Evolutionary conservation across 2,888 invertebrate genomes (phyloP), one percentile per base, ranked within the genome.

Genomic region (Smittia aterrima): DNA sequence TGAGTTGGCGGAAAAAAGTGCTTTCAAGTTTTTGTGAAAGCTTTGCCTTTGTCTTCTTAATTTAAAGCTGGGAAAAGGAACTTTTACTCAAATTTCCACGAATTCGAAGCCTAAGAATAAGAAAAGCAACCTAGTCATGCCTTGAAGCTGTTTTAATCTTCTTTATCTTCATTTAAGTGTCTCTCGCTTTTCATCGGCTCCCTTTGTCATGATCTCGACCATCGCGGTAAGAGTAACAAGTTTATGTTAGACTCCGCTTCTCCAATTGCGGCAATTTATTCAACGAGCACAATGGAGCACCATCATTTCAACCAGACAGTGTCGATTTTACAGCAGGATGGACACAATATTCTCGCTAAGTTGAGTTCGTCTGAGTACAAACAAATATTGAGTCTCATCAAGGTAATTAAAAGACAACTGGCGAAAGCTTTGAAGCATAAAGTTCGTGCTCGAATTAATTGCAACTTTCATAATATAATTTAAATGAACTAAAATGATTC

Each of bases 281-380:
- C 92, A 38, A 94, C 93, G 0, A 92, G 92, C 0, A 92, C 93
- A 0, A 87, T 93, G 85, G 94, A 94, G 80, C 92, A 94, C 79
- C 93, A 94, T 80, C 93, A 94, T 81, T 94, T 93, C 80, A 93
- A 94, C 80, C 93, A 93, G 80, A 93, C 93, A 0, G 91, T 93
- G 27, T 90, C 91, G 13, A 93, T 94, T 77, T 83, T 94, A 16
- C 93, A 93, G 80, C 90, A 90, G 89, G 92, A 93, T 75, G 92
- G 92, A 0, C 93, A 93, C 82, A 94, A 95, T 79, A 93, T 95
- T 75, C 92, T 95, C 81, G 86, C 88, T 38, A 88, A 90, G 78
- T 83, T 93, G 40, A 86, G 87, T 2, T 87, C 88, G 75, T 85
- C 86, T 24, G 91, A 92, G 77, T 93, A 92, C 83, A 92, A 92